Evolutionary conservation across 2,888 invertebrate genomes (phyloP).

Genomic region (Eudasyphora cyanicolor): DNA sequence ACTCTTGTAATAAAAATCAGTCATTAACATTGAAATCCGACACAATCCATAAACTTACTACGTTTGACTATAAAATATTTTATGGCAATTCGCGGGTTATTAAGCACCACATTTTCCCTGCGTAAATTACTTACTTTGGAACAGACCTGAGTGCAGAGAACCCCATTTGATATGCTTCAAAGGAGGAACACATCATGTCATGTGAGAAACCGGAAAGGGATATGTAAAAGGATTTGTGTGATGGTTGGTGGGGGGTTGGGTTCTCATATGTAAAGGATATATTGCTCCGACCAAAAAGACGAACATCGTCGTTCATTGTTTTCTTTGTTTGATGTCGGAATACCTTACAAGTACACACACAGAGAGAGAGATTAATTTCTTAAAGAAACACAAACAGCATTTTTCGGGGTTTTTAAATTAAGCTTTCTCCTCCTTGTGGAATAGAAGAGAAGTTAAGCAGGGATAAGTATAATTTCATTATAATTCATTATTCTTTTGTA

Average conservation of each 20-base stretch:
- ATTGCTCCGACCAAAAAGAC: constrained; percentile 41
- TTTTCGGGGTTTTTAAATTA: constrained; percentile 28
- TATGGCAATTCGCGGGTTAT: constrained; percentile 73
- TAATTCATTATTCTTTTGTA: constrained; percentile 22
- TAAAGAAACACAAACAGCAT: constrained; percentile 44
- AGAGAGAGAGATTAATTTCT: constrained; percentile 53
- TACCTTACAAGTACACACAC: constrained; percentile 2
- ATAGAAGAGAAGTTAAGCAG: constrained; percentile 1
- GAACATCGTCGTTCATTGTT: constrained; percentile 18
- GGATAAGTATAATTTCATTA: constrained; percentile 31
- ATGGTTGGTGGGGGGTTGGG: background rate
- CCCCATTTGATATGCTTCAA: constrained; percentile 9
- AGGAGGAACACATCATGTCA: background rate
- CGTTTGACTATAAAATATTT: constrained; percentile 69
- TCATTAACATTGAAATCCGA: constrained; percentile 30
- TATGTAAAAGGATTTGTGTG: constrained; percentile 38
- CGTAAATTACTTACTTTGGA: constrained; percentile 27
- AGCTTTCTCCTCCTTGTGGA: background rate
- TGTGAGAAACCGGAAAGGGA: constrained; percentile 34
- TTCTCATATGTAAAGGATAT: constrained; percentile 53
- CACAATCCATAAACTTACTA: background rate
- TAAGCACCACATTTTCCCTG: constrained; percentile 61
- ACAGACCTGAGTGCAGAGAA: background rate
- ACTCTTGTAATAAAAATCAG: constrained; percentile 25
- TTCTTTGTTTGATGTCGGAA: constrained; percentile 6